phyloP scores from a whole-genome alignment of 2,113 vertebrate genomes.

The Chaetodon auriga region DNA sequence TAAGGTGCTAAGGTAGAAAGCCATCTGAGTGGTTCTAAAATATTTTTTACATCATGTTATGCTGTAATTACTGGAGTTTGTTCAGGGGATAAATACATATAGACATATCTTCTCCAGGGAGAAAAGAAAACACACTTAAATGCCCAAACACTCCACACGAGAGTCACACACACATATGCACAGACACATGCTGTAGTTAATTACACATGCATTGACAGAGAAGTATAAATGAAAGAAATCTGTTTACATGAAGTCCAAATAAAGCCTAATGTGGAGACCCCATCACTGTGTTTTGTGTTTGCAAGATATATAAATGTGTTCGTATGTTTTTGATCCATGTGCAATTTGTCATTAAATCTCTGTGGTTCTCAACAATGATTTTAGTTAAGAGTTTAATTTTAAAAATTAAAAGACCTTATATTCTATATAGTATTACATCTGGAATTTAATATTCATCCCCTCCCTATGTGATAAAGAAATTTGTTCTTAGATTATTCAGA shows the following conservation, averaged over 20 bases:
- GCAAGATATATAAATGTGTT: neutral
- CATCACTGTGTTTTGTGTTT: constrained; percentile 53
- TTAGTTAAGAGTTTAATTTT: neutral
- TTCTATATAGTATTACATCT: neutral
- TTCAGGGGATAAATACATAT: constrained; percentile 49
- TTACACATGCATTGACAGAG: constrained; percentile 22
- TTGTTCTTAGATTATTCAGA: no score
- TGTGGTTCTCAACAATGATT: neutral
- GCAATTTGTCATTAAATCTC: constrained; percentile 2
- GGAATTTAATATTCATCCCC: neutral
- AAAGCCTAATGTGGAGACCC: constrained; percentile 80
- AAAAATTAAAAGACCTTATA: no score
- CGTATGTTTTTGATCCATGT: neutral
- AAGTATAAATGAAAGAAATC: constrained; percentile 37
- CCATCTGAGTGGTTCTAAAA: constrained; percentile 49
- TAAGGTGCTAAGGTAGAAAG: constrained; percentile 76
- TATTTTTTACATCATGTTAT: constrained; percentile 53
- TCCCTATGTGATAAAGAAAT: neutral
- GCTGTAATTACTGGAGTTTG: constrained; percentile 56
- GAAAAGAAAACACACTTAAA: constrained; percentile 2
- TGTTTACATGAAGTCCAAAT: constrained; percentile 77
- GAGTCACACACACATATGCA: neutral
- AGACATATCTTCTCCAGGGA: constrained; percentile 21
- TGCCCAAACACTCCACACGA: neutral
- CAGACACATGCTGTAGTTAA: neutral